Conservation (phyloP, 2,888 invertebrate genomes). For the Sinopyrophorus schimmeli region DNA sequence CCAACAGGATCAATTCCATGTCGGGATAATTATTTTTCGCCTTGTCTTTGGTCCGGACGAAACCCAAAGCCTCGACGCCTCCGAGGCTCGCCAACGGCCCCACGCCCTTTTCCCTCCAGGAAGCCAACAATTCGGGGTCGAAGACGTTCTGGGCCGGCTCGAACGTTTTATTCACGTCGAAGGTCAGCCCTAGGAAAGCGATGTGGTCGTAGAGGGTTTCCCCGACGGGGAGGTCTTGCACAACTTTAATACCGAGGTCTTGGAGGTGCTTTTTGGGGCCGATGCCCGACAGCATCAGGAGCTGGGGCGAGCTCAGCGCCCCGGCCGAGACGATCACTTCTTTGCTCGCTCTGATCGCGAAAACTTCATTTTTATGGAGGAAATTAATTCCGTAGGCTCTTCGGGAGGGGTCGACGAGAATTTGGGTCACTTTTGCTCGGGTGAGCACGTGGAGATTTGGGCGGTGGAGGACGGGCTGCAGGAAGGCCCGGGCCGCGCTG, state of each 20-base stretch:
- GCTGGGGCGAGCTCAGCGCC: conserved; percentile 78
- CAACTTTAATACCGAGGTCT: conserved; percentile 53
- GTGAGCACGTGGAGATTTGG: conserved; percentile 70
- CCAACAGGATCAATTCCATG: conserved; percentile 65
- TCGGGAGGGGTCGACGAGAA: conserved; percentile 64
- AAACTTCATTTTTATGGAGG: conserved; percentile 60
- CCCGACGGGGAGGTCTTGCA: conserved; percentile 60
- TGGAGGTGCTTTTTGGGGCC: conserved; percentile 64
- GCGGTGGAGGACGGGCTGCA: conserved; percentile 64
- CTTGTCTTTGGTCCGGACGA: conserved; percentile 61
- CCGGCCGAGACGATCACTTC: conserved; percentile 79
- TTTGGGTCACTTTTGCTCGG: conserved; percentile 65
- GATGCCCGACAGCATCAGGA: conserved; percentile 69
- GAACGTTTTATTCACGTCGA: conserved; percentile 59
- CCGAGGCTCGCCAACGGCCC: conserved; percentile 60
- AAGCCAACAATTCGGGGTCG: conserved; percentile 1
- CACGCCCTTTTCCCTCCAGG: conserved; percentile 49
- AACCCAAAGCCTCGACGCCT: conserved; percentile 62
- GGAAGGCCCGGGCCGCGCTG: conserved; percentile 67
- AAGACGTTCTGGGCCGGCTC: conserved; percentile 8
- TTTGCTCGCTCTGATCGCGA: conserved; percentile 61
- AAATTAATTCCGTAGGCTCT: conserved; percentile 69
- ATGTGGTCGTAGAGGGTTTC: conserved; percentile 61
- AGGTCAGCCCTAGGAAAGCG: conserved; percentile 68
- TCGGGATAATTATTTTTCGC: conserved; percentile 64